Evolutionary conservation across 2,113 vertebrate species (phyloP), one percentile per base, ranked within the genome.

Genomic region (Enhydra lutris): DNA sequence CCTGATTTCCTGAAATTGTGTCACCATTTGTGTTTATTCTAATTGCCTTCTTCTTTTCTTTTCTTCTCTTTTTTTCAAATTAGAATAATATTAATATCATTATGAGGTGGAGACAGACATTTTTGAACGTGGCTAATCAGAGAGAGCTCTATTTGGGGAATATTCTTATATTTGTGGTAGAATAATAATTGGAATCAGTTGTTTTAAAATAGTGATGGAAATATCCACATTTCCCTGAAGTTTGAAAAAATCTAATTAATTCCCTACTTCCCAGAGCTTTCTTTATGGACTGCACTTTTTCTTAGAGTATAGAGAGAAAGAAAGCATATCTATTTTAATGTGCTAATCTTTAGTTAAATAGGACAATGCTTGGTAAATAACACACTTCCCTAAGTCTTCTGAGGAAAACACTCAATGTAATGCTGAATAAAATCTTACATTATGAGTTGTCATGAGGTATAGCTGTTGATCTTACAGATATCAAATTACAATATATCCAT

Each of bases 401-500:
- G 97, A 98, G 96, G 96, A 98, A 98, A 98, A 98, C 78, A 95
- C 97, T 98, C 97, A 63, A 94, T 98, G 98, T 98, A 98, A 98
- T 98, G 98, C 98, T 98, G 97, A 98, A 98, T 97, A 97, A 98
- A 98, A 98, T 98, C 97, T 98, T 98, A 97, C 82, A 97, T 98
- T 98, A 96, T 89, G 98, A 98, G 96, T 99, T 98, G 98, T 97
- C 95, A 94, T 96, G 97, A 98, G 97, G 98, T 98, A 97, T 91
- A 98, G 89, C 98, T 98, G 97, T 98, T 98, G 98, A 98, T 98
- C 98, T 98, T 98, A 95, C 89, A 97, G 98, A 98, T 99, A 98
- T 69, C 98, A 99, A 98, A 98, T 98, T 98, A 98, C 97, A 82
- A 95, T 98, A 98, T 98, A 98, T 98, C 98, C 98, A 98, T 98